Percentiles rank a stretch among this genome's conserved stretches.
Evolutionary conservation across 1,140 invertebrate species (phyloP).

Genomic region (Manduca sexta): DNA sequence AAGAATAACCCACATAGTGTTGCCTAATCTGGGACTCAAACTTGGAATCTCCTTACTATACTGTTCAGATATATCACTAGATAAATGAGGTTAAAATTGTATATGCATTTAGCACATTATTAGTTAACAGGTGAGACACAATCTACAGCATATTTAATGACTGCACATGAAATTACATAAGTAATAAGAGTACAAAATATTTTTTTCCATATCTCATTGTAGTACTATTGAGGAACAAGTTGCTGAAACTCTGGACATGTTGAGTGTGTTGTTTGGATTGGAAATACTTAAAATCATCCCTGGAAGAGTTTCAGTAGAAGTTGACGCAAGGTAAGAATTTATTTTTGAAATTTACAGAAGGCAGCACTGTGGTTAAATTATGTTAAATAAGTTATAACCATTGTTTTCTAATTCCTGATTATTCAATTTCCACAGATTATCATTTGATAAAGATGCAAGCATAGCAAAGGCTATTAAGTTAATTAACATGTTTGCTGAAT

Average conservation of each 20-base stretch:
- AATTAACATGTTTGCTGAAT: slow-evolving; percentile 91
- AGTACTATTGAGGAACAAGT: slow-evolving; percentile 82
- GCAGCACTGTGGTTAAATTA: background rate
- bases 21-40: no score
- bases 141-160: no score
- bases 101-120: no score
- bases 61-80: no score
- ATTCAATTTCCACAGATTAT: slow-evolving; percentile 82
- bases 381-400: background rate
- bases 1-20: no score
- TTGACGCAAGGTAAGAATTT: slow-evolving; percentile 89
- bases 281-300: slow-evolving; percentile 99
- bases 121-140: no score
- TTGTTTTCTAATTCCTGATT: no score
- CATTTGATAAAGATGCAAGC: slow-evolving; percentile 94
- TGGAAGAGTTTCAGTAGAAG: slow-evolving; percentile 98
- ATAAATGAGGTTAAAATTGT: no score
- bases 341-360: background rate
- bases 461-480: slow-evolving; percentile 92
- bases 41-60: no score
- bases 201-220: slow-evolving; percentile 48
- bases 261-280: slow-evolving; percentile 95
- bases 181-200: no score
- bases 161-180: no score
- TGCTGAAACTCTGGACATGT: slow-evolving; percentile 89